Base-by-base conservation (phyloP, 2,113 vertebrate genomes). In the Piprites chloris region DNA sequence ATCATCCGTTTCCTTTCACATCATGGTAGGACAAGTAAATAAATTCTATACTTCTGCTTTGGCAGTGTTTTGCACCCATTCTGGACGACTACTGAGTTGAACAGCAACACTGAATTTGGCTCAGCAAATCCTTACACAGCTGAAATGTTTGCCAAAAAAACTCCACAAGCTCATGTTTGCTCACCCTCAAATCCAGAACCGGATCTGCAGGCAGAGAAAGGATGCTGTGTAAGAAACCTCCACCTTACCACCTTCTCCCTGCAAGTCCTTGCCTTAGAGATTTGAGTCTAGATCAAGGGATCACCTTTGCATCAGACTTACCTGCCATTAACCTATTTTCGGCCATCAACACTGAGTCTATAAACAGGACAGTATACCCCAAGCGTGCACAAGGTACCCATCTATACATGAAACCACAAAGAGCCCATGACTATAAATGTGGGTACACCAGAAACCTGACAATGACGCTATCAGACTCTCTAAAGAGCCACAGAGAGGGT, bases 401-500 rank as follows among this genome's bases (percentile, higher is more conserved):
- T 24, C 32, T 55, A 39, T 18, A 58, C n/a, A 41, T 3, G 11
- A 44, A 46, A 41, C 10, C 41, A 41, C 55, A 53, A 28, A 56
- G 59, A 66, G 17, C 19, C 39, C 12, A 17, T 32, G 14, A 26
- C 17, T 16, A 14, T 9, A 53, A 32, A 24, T 46, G n/a, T 1
- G 5, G 49, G 33, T 4, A 72, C 14, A 44, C 19, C 68, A 67
- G 55, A 74, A 84, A 33, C 14, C 41, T 33, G 30, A 72, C 33
- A 37, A 3, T 19, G 39, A 27, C 42, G 11, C 4, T 4, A 10
- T 0, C 1, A 2, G 26, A 89, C 67, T 12, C 47, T 62, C 79
- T 44, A 28, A 27, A 63, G 75, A 88, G 39, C 71, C 72, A 18
- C 22, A 11, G 71, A 58, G 37, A 50, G n/a, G 21, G 14, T n/a